phyloP scores from a whole-genome alignment of 1,140 invertebrate species.

The Euura saliciscinereae region DNA sequence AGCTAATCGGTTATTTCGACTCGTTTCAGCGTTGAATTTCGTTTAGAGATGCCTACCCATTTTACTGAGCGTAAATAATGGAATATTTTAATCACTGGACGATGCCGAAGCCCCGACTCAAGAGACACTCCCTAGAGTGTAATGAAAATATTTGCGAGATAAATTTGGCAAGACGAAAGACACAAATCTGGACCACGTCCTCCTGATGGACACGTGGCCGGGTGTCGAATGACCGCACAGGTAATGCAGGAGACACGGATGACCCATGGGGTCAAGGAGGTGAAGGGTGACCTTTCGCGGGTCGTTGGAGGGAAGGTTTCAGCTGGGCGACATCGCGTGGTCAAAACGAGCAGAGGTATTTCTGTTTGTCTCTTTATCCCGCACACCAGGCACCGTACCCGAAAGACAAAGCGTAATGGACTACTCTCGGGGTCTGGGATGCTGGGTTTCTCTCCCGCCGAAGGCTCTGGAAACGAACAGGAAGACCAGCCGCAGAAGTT shows the following conservation, averaged over 20 bases:
- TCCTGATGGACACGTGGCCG: not conserved
- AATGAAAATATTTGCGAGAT: no score
- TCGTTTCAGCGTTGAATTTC: not conserved
- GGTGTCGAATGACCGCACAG: not conserved
- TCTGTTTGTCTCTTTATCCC: not conserved
- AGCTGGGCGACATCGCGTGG: not conserved
- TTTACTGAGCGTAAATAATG: not conserved
- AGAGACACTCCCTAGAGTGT: not conserved
- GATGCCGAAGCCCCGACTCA: not conserved
- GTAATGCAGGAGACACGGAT: not conserved
- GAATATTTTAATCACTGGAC: constrained; percentile 1
- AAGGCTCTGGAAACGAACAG: not conserved
- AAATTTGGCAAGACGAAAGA: no score
- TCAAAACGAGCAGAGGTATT: not conserved
- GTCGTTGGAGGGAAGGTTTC: not conserved
- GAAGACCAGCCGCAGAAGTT: not conserved
- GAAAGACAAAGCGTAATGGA: constrained; percentile 5
- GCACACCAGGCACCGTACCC: not conserved
- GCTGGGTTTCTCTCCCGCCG: not conserved
- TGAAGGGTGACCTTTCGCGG: not conserved
- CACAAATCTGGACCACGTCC: no score
- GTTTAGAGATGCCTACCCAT: not conserved
- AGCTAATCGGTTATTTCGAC: not conserved
- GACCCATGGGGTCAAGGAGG: not conserved
- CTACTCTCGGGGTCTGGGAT: not conserved